Conservation (phyloP, 1,140 invertebrate species). For the Cyphomyrmex costatus region DNA sequence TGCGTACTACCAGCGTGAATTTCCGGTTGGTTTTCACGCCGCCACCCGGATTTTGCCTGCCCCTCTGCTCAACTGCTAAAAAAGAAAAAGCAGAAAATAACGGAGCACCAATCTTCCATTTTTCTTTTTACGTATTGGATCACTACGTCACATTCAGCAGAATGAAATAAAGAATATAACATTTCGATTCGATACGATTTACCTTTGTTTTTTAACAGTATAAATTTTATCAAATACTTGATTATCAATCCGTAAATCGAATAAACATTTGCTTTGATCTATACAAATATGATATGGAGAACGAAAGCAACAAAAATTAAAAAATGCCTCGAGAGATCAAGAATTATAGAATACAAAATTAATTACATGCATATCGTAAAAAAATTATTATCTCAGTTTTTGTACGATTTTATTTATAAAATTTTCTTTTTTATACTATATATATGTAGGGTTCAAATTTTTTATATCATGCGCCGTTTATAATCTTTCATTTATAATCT, state of each 20-base stretch:
- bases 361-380: not conserved
- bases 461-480: not conserved
- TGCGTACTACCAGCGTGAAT: conserved; percentile 50
- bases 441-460: not conserved
- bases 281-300: not conserved
- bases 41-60: conserved; percentile 48
- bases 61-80: not conserved
- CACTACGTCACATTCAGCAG: conserved; percentile 20
- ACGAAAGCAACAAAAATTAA: not conserved
- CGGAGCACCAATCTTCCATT: conserved; percentile 34
- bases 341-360: not conserved
- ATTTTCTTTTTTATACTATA: not conserved
- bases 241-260: conserved; percentile 28
- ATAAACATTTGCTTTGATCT: not conserved
- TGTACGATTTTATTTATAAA: not conserved
- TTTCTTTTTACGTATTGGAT: conserved; percentile 52
- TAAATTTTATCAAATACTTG: conserved; percentile 42
- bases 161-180: conserved; percentile 53
- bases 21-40: conserved; percentile 62
- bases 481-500: no score
- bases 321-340: not conserved
- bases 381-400: not conserved
- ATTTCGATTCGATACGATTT: conserved; percentile 15
- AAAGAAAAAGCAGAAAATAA: conserved; percentile 52
- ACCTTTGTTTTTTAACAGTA: conserved; percentile 33